Evolutionary conservation across 1,140 invertebrate genomes (phyloP), one percentile per base, ranked within the genome.

Genomic region (Muscidifurax raptorellus): DNA sequence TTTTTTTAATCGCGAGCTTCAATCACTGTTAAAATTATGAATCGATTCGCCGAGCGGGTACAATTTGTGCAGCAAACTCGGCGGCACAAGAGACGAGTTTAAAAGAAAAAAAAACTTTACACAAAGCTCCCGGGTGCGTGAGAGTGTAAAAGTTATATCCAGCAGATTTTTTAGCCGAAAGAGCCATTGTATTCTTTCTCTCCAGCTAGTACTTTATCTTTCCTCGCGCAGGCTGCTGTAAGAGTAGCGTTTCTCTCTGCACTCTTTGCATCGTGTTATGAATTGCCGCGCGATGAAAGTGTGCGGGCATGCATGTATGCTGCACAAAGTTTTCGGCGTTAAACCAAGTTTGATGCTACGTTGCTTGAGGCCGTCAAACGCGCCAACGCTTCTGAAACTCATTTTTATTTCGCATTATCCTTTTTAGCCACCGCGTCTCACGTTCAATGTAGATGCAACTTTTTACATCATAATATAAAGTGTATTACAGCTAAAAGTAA

Each of bases 391-490:
- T 36, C 13, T 40, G 22, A 27, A 13, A 80, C 44, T 59, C 36
- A 52, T 81, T 81, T 81, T 59, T 59, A 59, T 59, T 59, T 59
- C 22, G 52, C 52, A 25, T 81, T 69, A 81, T 72, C 67, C 44
- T 72, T 72, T 80, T 72, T 40, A 80, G 40, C 30, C 15, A 52
- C 52, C 59, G 9, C 25, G 25, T 15, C 1, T 2, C 10, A 6
- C 36, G 36, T 12, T 40, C 18, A 69, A 22, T 36, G 44, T 25
- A 67, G 28, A 69, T 71, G 27, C 5, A 44, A 80, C 67, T 82
- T 64, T 82, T 74, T 81, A 12, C 28, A 44, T 52, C 80, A n/a
- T 82, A 36, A 64, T 69, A n/a, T 82, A 36, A 64, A 82, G 72
- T 59, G 13, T 15, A 64, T 59, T 40, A 7, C 28, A 67, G 52